Evolutionary conservation across 2,797 vertebrate species (phyloP).

Genomic region (Pipistrellus kuhlii): DNA sequence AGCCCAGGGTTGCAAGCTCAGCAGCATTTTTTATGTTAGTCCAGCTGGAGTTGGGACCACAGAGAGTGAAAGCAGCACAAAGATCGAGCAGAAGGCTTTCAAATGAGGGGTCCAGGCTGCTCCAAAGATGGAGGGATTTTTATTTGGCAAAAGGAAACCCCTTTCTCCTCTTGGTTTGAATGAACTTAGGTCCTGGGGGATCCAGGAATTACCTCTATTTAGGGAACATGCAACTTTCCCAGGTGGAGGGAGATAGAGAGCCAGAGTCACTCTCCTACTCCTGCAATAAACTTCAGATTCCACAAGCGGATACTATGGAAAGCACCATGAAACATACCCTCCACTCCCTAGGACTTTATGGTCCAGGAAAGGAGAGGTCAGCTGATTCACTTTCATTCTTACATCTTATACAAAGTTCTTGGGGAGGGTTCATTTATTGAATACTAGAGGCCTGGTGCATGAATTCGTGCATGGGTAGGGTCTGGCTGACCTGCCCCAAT

Average conservation of each 20-base stretch:
- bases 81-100: neutral
- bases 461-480: too few relatives aligned
- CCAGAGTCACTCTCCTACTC: neutral
- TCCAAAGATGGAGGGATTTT: neutral
- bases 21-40: neutral
- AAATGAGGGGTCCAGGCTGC: neutral
- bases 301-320: neutral
- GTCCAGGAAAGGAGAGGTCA: neutral
- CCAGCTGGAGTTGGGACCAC: neutral
- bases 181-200: neutral
- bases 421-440: neutral
- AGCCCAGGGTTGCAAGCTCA: neutral
- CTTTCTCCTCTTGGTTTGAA: neutral
- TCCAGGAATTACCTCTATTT: neutral
- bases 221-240: neutral
- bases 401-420: neutral
- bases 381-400: slow-evolving; percentile 9
- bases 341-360: neutral
- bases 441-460: too few relatives aligned
- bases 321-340: neutral
- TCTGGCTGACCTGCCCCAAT: too few relatives aligned
- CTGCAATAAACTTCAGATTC: neutral
- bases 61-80: neutral
- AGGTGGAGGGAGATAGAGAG: neutral
- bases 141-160: neutral